Evolutionary conservation across 2,888 invertebrate genomes (phyloP).

Genomic region (Philereme transversata): DNA sequence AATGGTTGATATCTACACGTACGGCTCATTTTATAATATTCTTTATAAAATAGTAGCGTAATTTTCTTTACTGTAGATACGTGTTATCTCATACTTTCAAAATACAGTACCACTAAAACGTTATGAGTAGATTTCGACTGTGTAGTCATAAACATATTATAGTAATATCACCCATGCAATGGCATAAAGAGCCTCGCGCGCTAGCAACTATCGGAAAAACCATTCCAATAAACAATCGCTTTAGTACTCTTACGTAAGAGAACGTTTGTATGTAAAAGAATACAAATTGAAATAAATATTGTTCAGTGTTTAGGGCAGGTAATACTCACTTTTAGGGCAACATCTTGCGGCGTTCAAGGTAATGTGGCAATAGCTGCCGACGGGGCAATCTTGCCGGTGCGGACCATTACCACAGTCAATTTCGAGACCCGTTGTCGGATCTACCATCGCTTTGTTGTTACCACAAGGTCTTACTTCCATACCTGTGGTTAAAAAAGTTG

Average conservation of each 20-base stretch:
- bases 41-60: background rate
- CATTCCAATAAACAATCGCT: constrained; percentile 38
- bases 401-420: constrained; percentile 93
- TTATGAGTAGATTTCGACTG: constrained; percentile 31
- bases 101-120: constrained; percentile 29
- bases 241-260: constrained; percentile 31
- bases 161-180: constrained; percentile 30
- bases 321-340: constrained; percentile 90
- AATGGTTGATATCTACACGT: too few relatives aligned
- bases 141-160: constrained; percentile 31
- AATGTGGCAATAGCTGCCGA: constrained; percentile 94
- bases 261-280: constrained; percentile 39
- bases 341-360: constrained; percentile 92
- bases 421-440: constrained; percentile 88
- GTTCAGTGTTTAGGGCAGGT: constrained; percentile 38
- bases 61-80: constrained; percentile 6
- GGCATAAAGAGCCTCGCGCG: constrained; percentile 30
- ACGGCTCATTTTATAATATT: too few relatives aligned
- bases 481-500: constrained; percentile 73
- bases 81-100: constrained; percentile 25
- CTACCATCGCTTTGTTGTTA: constrained; percentile 88
- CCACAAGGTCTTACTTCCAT: constrained; percentile 95
- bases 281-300: constrained; percentile 40
- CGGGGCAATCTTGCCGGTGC: constrained; percentile 91
- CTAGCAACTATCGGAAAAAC: constrained; percentile 35